These are phyloP conservation scores for Drosophila nebulosa DNA, from an alignment of 1,140 invertebrate genomes.

Conservation along the genomic window DNA sequence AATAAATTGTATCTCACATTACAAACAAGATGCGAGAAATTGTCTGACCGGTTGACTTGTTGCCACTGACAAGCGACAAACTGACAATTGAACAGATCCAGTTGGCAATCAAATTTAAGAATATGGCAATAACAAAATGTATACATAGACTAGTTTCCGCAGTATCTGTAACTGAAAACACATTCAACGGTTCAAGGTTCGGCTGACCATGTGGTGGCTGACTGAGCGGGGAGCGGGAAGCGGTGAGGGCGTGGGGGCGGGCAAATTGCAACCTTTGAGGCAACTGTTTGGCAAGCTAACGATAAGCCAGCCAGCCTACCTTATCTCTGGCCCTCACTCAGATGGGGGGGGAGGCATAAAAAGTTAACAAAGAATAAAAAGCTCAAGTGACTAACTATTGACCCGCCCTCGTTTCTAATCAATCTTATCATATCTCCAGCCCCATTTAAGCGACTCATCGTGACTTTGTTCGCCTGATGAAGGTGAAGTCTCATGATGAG, in stretches of 20 bases:
- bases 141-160: neutral
- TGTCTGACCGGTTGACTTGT: conserved; percentile 22
- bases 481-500: no score
- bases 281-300: neutral
- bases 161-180: no score
- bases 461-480: no score
- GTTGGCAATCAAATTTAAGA: neutral
- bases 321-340: neutral
- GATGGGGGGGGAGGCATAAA: neutral
- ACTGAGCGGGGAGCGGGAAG: no score
- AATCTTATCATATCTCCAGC: no score
- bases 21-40: conserved; percentile 19
- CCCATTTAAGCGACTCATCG: no score
- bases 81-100: conserved; percentile 16
- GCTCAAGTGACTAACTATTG: no score
- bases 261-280: neutral
- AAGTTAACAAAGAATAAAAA: no score
- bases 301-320: no score
- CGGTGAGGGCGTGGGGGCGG: no score
- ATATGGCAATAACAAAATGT: neutral
- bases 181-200: neutral
- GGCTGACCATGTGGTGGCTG: no score
- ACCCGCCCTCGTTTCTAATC: no score
- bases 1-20: conserved; percentile 65
- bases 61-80: conserved; percentile 10